Conservation (phyloP, 30 jellyfish, hydroid and myxozoan genomes). For the Cassiopea xamachana region DNA sequence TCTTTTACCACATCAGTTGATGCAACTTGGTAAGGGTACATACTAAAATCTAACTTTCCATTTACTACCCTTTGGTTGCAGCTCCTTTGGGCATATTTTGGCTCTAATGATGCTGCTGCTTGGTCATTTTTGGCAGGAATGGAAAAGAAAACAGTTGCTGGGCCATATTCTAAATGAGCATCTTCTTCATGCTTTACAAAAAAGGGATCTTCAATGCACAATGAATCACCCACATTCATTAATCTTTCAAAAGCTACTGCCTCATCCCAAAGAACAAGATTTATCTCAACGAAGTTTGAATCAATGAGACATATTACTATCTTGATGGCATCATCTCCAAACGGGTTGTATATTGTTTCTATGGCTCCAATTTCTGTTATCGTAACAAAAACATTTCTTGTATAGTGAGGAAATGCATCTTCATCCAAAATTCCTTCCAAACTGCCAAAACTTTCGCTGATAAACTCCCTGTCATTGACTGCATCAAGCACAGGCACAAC, state of each 20-base stretch:
- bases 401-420: constrained; percentile 50
- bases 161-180: constrained; percentile 64
- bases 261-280: constrained; percentile 68
- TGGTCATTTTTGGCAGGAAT: constrained; percentile 32
- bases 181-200: constrained; percentile 34
- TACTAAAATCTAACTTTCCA: constrained; percentile 48
- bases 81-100: not conserved
- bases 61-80: constrained; percentile 26
- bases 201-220: constrained; percentile 66
- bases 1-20: constrained; percentile 36
- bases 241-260: constrained; percentile 30
- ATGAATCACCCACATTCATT: constrained; percentile 32
- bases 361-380: constrained; percentile 16
- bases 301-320: constrained; percentile 4
- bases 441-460: constrained; percentile 7
- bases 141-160: constrained; percentile 47
- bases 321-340: constrained; percentile 28
- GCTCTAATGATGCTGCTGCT: constrained; percentile 33
- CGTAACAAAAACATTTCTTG: constrained; percentile 39
- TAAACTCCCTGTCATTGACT: constrained; percentile 2
- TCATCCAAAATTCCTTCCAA: constrained; percentile 48
- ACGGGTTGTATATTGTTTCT: constrained; percentile 43
- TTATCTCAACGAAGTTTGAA: not conserved
- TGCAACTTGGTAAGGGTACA: constrained; percentile 25
- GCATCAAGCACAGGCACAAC: constrained; percentile 40